Conservation (phyloP, 2,113 vertebrate genomes). For the Cyanoliseus patagonus region DNA sequence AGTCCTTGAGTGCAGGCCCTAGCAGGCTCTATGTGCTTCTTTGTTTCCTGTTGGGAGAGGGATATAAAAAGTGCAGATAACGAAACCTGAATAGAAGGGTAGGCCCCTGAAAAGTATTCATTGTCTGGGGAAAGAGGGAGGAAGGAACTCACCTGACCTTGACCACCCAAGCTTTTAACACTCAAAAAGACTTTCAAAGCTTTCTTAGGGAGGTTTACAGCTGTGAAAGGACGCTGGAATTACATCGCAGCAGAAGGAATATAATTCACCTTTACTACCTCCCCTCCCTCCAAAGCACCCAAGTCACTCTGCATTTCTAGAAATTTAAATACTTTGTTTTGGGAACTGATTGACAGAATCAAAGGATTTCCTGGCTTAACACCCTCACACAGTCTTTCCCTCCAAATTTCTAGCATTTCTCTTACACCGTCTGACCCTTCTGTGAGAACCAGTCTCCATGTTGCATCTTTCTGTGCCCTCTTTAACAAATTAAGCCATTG, state of each 20-base stretch:
- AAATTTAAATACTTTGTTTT: neutral
- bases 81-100: slow-evolving; percentile 57
- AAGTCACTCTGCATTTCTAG: neutral
- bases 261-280: neutral
- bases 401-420: neutral
- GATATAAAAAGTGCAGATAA: slow-evolving; percentile 53
- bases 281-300: neutral
- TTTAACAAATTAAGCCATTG: neutral
- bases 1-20: neutral
- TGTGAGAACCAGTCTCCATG: neutral
- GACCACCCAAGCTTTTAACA: slow-evolving; percentile 63
- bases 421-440: neutral
- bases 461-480: neutral
- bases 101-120: slow-evolving; percentile 59
- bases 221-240: slow-evolving; percentile 40
- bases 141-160: slow-evolving; percentile 63
- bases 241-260: neutral
- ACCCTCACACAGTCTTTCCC: neutral
- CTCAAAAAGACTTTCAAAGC: slow-evolving; percentile 55
- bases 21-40: neutral
- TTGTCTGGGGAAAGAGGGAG: slow-evolving; percentile 57
- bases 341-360: neutral
- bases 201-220: slow-evolving; percentile 43
- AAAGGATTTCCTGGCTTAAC: slow-evolving; percentile 1
- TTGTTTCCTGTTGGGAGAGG: slow-evolving; percentile 45